phyloP scores from a whole-genome alignment of 1,140 invertebrate genomes.

The Lordiphosa clarofinis region DNA sequence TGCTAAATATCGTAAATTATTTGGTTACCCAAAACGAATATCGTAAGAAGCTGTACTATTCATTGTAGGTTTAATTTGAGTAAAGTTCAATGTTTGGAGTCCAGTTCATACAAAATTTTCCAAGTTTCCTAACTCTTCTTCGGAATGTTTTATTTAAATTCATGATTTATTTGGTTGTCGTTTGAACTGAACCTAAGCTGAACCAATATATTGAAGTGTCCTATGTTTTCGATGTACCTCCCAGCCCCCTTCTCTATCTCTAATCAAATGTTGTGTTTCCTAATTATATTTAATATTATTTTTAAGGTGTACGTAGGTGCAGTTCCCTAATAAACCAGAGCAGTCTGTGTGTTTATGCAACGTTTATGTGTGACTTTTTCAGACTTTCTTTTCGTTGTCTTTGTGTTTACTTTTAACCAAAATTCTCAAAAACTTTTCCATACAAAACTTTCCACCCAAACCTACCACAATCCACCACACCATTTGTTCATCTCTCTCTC shows the following conservation, averaged over 20 bases:
- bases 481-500: conserved; percentile 41
- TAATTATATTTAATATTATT: conserved; percentile 24
- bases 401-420: conserved; percentile 46
- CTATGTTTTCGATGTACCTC: conserved; percentile 33
- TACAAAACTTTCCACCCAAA: conserved; percentile 31
- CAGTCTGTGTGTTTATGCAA: conserved; percentile 72
- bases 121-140: conserved; percentile 37
- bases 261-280: conserved; percentile 15
- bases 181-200: conserved; percentile 68
- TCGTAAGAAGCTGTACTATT: conserved; percentile 1
- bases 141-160: conserved; percentile 66
- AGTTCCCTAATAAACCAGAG: conserved; percentile 22
- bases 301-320: conserved; percentile 40
- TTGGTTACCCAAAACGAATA: conserved; percentile 12
- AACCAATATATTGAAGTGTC: conserved; percentile 28
- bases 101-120: conserved; percentile 45
- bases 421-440: conserved; percentile 25
- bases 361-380: conserved; percentile 74
- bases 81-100: conserved; percentile 33
- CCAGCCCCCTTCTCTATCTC: neutral
- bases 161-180: conserved; percentile 55
- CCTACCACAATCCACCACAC: conserved; percentile 17
- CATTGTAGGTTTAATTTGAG: neutral
- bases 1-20: conserved; percentile 11
- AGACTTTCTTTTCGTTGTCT: conserved; percentile 22